A percentile compares a stretch with the other conserved stretches of the same genome.
Evolutionary conservation across 1,140 invertebrate species (phyloP).

Genomic region (Drosophila auraria): DNA sequence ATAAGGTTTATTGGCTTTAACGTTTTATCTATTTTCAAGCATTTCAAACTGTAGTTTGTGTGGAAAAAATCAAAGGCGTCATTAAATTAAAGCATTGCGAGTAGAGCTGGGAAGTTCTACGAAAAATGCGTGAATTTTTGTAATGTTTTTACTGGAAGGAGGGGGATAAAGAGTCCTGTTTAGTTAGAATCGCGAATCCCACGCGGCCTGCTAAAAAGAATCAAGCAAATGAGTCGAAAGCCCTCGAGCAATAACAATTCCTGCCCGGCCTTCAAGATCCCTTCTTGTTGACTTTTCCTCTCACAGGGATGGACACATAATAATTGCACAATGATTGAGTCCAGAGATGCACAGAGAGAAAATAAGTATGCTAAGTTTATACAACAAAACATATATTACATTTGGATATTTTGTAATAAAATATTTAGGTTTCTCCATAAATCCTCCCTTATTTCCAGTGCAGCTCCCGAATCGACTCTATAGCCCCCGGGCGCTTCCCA

Average conservation of each 20-base stretch:
- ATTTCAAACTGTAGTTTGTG: slow-evolving; percentile 46
- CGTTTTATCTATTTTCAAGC: slow-evolving; percentile 50
- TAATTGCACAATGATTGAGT: slow-evolving; percentile 74
- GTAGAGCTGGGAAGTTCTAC: slow-evolving; percentile 11
- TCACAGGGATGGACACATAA: slow-evolving; percentile 54
- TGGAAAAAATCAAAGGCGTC: slow-evolving; percentile 18
- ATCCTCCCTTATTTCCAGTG: background rate
- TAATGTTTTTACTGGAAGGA: slow-evolving; percentile 19
- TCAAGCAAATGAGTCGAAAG: slow-evolving; percentile 52
- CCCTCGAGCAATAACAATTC: slow-evolving; percentile 48
- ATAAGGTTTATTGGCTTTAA: slow-evolving; percentile 68
- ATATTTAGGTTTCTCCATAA: too few relatives aligned
- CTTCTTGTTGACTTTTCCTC: slow-evolving; percentile 65
- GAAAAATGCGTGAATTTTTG: slow-evolving; percentile 51
- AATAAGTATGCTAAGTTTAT: background rate
- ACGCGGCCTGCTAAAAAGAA: slow-evolving; percentile 39
- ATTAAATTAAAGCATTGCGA: slow-evolving; percentile 57
- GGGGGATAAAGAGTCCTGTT: slow-evolving; percentile 16
- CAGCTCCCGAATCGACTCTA: slow-evolving; percentile 14
- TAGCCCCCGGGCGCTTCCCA: slow-evolving; percentile 69
- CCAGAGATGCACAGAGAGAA: slow-evolving; percentile 12
- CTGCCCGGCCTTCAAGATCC: background rate
- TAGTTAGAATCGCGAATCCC: slow-evolving; percentile 26
- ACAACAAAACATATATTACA: background rate
- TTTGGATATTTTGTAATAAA: too few relatives aligned